These are phyloP conservation scores for Eilema caniola DNA, from an alignment of 2,888 invertebrate species.

Conservation along the genomic window DNA sequence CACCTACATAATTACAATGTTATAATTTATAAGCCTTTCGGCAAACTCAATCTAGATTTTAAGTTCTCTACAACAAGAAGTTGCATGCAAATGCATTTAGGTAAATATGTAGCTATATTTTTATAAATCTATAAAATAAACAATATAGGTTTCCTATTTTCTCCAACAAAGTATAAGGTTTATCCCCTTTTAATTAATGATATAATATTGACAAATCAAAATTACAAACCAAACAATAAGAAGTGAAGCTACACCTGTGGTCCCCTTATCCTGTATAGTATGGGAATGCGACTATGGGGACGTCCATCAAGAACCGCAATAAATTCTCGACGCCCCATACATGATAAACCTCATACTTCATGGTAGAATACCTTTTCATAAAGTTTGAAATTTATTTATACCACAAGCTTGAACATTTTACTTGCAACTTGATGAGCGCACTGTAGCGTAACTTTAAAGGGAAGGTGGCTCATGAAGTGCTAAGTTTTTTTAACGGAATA, in stretches of 20 bases:
- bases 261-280: constrained; percentile 77
- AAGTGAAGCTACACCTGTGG: constrained; percentile 76
- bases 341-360: constrained; percentile 64
- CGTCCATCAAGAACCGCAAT: constrained; percentile 67
- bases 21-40: neutral
- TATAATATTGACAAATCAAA: constrained; percentile 21
- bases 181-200: neutral
- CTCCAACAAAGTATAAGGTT: neutral
- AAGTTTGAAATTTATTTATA: constrained; percentile 61
- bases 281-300: constrained; percentile 77
- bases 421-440: constrained; percentile 62
- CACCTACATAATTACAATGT: neutral
- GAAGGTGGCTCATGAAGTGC: constrained; percentile 64
- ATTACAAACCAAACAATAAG: constrained; percentile 15
- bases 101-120: no score
- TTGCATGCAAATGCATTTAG: no score
- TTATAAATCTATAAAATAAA: neutral
- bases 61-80: neutral
- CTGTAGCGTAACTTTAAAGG: constrained; percentile 62
- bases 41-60: neutral
- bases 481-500: constrained; percentile 59
- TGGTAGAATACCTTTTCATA: constrained; percentile 63
- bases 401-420: constrained; percentile 50
- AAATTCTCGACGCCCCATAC: constrained; percentile 37
- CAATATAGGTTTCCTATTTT: neutral